Percentiles rank a stretch among this genome's conserved stretches.
Evolutionary conservation across 1,140 invertebrate genomes (phyloP).

Genomic region (Gonioctena quinquepunctata): DNA sequence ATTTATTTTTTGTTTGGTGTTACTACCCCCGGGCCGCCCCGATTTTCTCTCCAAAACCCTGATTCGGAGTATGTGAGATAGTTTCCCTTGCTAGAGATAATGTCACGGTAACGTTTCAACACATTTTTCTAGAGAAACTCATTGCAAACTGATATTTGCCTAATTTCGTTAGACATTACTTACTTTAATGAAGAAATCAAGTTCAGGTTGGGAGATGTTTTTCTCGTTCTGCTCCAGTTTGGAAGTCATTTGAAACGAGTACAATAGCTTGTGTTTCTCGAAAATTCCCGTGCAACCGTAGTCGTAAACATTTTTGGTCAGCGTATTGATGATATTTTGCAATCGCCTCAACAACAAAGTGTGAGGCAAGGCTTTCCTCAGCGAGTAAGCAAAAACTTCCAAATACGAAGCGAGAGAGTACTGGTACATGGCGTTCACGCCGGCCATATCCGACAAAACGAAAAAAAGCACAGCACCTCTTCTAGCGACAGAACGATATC

Average conservation of each 20-base stretch:
- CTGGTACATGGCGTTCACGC: slow-evolving; percentile 89
- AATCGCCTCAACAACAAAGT: slow-evolving; percentile 71
- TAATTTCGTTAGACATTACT: not conserved
- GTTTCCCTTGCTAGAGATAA: not conserved
- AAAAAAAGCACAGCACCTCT: slow-evolving; percentile 89
- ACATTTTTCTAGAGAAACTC: not conserved
- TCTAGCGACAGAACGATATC: slow-evolving; percentile 79
- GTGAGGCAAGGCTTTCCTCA: slow-evolving; percentile 79
- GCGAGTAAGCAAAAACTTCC: slow-evolving; percentile 77
- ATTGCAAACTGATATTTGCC: not conserved
- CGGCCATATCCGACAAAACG: slow-evolving; percentile 82
- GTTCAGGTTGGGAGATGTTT: slow-evolving; percentile 67
- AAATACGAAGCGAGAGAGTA: slow-evolving; percentile 82
- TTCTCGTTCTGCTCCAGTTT: slow-evolving; percentile 74
- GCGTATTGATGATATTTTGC: slow-evolving; percentile 78
- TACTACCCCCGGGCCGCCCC: too few species aligned
- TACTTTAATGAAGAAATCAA: slow-evolving; percentile 88
- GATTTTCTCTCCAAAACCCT: too few species aligned
- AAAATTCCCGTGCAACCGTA: slow-evolving; percentile 92
- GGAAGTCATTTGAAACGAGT: slow-evolving; percentile 87
- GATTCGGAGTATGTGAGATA: too few species aligned
- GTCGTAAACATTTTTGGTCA: slow-evolving; percentile 86
- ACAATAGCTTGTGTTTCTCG: slow-evolving; percentile 86
- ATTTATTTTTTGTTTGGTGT: too few species aligned
- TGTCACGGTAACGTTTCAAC: not conserved